phyloP scores from a whole-genome alignment of 2,888 invertebrate species.

The Ashinkailepas kermadecensis region DNA sequence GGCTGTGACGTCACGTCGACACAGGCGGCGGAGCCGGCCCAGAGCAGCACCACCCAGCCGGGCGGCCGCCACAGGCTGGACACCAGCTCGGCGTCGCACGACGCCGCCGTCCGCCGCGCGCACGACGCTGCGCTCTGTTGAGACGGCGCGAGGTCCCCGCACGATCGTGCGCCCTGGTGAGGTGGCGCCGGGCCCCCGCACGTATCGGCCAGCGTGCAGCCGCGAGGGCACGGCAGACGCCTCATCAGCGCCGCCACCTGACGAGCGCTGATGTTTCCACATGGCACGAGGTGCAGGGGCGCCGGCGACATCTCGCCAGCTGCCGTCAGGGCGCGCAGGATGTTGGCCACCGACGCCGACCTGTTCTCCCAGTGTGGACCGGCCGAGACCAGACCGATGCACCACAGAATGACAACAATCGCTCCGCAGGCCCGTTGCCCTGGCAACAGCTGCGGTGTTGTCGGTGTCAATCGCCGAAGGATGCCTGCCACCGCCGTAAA shows the following conservation, averaged over 20 bases:
- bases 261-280: background rate
- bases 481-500: no score
- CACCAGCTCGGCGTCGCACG: background rate
- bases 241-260: background rate
- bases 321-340: background rate
- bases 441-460: no score
- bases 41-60: background rate
- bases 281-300: background rate
- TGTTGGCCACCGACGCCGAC: no score
- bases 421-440: no score
- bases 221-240: background rate
- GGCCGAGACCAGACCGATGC: no score
- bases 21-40: background rate
- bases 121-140: no score
- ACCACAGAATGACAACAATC: no score
- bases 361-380: no score
- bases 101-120: no score
- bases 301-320: background rate
- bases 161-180: background rate
- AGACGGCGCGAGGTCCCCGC: background rate
- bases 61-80: background rate
- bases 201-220: background rate
- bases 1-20: background rate
- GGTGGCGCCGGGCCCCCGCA: background rate
- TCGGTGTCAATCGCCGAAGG: no score